Conservation (phyloP, 2,888 invertebrate species). For the Poecilobothrus nobilitatus region DNA sequence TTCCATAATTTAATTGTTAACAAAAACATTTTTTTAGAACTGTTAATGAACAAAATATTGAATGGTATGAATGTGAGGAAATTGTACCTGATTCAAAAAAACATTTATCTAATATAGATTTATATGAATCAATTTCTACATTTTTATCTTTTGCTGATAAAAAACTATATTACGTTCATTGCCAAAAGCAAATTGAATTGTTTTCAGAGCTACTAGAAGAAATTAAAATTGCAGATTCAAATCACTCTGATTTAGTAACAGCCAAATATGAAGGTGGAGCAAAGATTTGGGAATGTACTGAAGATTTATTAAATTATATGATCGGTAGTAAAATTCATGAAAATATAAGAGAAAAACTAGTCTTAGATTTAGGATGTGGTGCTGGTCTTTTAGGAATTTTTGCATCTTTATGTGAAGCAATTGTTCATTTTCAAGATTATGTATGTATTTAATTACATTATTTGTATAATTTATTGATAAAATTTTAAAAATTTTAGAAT, state of each 20-base stretch:
- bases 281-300: conserved; percentile 93
- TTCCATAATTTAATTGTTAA: too few species aligned
- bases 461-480: conserved; percentile 13
- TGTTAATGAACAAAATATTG: too few species aligned
- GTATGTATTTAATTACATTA: conserved; percentile 50
- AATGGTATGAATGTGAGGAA: conserved; percentile 31
- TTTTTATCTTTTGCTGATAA: conserved; percentile 25
- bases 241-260: conserved; percentile 64
- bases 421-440: conserved; percentile 87
- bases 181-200: conserved; percentile 27
- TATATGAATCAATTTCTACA: conserved; percentile 33
- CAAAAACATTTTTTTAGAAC: too few species aligned
- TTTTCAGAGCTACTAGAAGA: conserved; percentile 29
- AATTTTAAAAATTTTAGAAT: conserved; percentile 61
- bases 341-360: conserved; percentile 45
- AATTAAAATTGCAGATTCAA: conserved; percentile 47
- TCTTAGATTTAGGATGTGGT: conserved; percentile 90
- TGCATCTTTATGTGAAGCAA: conserved; percentile 57
- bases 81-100: conserved; percentile 23
- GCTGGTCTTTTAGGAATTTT: conserved; percentile 81
- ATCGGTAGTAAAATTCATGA: conserved; percentile 40
- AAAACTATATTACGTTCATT: conserved; percentile 29
- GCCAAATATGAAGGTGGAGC: conserved; percentile 84
- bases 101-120: conserved; percentile 29
- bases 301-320: conserved; percentile 66